Percentiles rank a stretch among this genome's conserved stretches.
Conservation (phyloP, 2,797 vertebrate genomes). For the Oryzias sinensis region DNA sequence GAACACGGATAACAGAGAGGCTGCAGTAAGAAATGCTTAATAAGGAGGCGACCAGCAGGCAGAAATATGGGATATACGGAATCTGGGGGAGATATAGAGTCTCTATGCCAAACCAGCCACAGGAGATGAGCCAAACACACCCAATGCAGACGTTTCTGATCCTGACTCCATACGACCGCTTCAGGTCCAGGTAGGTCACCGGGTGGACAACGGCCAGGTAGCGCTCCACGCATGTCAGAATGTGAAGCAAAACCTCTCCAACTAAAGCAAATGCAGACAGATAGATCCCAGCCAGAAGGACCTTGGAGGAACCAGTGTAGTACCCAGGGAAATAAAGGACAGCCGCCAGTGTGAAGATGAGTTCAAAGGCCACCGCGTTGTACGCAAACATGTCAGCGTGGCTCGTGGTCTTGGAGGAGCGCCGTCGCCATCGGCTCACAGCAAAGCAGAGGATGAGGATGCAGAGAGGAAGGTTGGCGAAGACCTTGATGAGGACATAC, state of each 20-base stretch:
- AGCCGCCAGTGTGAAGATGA: slow-evolving; percentile 5
- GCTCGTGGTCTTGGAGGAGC: not conserved
- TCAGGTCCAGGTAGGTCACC: slow-evolving; percentile 21
- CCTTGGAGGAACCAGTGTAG: not conserved
- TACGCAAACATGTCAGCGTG: slow-evolving; percentile 24
- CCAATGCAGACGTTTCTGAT: slow-evolving; percentile 7
- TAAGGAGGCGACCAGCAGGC: accelerated
- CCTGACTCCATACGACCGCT: not conserved
- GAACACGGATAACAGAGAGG: slow-evolving; percentile 5
- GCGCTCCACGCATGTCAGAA: slow-evolving; percentile 17
- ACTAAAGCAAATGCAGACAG: not conserved
- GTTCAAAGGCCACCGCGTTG: slow-evolving; percentile 13
- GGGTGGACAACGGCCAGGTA: slow-evolving; percentile 38
- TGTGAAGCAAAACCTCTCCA: slow-evolving; percentile 8
- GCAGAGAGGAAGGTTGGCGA: not conserved
- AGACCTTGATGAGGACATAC: too few relatives aligned
- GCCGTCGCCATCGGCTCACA: not conserved
- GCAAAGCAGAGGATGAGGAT: slow-evolving; percentile 8
- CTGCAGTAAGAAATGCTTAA: not conserved
- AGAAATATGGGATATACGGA: too few relatives aligned
- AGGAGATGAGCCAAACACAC: slow-evolving; percentile 1
- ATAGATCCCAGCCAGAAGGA: accelerated
- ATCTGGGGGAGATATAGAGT: accelerated
- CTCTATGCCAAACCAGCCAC: accelerated
- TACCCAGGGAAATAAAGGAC: not conserved